Evolutionary conservation across 2,113 vertebrate species (phyloP).

Genomic region (Cettia cetti): DNA sequence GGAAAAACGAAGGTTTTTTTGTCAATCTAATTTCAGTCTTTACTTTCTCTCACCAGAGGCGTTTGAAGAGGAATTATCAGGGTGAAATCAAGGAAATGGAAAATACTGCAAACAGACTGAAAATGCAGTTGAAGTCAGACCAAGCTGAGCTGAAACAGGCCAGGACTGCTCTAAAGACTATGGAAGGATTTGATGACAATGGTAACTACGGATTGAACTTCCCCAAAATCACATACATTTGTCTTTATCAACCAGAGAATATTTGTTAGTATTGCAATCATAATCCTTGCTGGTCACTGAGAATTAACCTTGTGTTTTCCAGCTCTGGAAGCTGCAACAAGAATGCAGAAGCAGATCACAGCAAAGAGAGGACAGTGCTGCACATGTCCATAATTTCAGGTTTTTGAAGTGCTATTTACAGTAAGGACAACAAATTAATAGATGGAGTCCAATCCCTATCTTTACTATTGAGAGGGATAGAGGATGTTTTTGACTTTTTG

Average conservation of each 20-base stretch:
- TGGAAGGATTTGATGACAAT: constrained; percentile 75
- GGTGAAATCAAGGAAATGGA: constrained; percentile 71
- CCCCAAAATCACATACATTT: neutral
- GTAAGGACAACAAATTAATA: neutral
- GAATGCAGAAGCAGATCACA: constrained; percentile 86
- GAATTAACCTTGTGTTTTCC: neutral
- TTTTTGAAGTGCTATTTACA: neutral
- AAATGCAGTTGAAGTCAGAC: constrained; percentile 69
- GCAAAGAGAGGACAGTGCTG: constrained; percentile 75
- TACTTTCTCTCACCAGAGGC: constrained; percentile 69
- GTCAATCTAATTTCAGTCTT: neutral
- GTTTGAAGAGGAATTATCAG: constrained; percentile 71
- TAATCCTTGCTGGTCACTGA: neutral
- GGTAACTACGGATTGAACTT: constrained; percentile 65
- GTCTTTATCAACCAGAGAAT: neutral
- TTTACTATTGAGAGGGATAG: neutral
- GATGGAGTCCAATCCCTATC: neutral
- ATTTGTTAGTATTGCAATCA: neutral
- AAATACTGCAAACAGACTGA: constrained; percentile 72
- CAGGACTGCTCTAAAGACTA: constrained; percentile 69
- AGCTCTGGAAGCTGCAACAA: constrained; percentile 81
- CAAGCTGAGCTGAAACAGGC: constrained; percentile 76
- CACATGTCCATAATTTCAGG: neutral
- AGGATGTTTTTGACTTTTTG: neutral
- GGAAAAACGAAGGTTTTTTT: neutral